These are phyloP conservation scores for Globodera rostochiensis DNA, from an alignment of 1,140 invertebrate genomes.

Conservation along the genomic window DNA sequence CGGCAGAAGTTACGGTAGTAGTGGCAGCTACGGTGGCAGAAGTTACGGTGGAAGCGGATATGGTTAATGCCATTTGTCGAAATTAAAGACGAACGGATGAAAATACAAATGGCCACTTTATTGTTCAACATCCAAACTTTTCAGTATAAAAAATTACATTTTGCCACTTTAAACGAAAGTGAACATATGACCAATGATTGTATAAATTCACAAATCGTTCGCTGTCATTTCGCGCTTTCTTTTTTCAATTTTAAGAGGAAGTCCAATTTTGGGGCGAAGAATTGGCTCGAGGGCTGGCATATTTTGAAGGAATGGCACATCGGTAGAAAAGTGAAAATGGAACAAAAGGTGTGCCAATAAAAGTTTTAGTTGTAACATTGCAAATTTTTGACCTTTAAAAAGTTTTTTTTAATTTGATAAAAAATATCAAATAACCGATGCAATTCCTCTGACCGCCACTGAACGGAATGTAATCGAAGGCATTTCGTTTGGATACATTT, in stretches of 20 bases:
- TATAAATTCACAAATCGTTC: too few species aligned
- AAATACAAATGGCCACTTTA: too few species aligned
- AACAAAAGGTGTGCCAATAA: slow-evolving; percentile 81
- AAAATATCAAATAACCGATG: slow-evolving; percentile 61
- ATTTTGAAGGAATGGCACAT: slow-evolving; percentile 9
- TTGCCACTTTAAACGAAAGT: too few species aligned
- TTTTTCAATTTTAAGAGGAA: slow-evolving; percentile 1
- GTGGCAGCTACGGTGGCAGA: not conserved
- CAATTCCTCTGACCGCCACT: slow-evolving; percentile 68
- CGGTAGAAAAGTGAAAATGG: slow-evolving; percentile 69
- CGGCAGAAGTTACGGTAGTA: not conserved
- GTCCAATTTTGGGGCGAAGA: slow-evolving; percentile 12
- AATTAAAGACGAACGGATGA: too few species aligned
- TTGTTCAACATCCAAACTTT: too few species aligned
- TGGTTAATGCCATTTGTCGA: too few species aligned
- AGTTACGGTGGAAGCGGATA: not conserved
- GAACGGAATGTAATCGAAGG: slow-evolving; percentile 67
- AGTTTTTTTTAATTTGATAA: not conserved
- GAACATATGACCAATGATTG: too few species aligned
- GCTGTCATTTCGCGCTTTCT: too few species aligned
- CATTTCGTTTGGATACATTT: slow-evolving; percentile 73
- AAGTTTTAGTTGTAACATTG: slow-evolving; percentile 82
- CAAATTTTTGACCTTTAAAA: slow-evolving; percentile 75
- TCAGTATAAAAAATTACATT: too few species aligned
- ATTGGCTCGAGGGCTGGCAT: slow-evolving; percentile 13